These are phyloP conservation scores for Lacerta agilis DNA, from an alignment of 2,797 vertebrate genomes.

Conservation along the genomic window DNA sequence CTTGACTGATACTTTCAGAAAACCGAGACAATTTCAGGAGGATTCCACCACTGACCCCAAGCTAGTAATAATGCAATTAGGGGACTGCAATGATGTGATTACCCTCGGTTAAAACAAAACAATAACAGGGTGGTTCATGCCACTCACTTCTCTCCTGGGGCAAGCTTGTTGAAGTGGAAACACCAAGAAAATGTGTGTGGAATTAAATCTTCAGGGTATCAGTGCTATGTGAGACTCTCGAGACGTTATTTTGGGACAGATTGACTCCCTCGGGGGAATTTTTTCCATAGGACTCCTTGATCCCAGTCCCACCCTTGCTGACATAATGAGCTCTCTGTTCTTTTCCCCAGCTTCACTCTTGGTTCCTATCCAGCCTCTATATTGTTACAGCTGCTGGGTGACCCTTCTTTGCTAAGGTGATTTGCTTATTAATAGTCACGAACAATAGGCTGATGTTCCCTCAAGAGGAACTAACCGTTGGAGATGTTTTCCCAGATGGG, in stretches of 20 bases:
- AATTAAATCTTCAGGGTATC: neutral
- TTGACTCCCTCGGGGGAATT: neutral
- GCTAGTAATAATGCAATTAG: neutral
- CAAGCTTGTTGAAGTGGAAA: neutral
- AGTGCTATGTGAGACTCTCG: neutral
- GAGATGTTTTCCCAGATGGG: neutral
- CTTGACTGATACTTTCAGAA: neutral
- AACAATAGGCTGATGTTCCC: neutral
- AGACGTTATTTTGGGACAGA: conserved; percentile 30
- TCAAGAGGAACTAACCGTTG: neutral
- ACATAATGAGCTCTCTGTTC: conserved; percentile 13
- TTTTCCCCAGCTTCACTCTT: neutral
- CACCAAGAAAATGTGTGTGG: neutral
- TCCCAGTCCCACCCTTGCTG: neutral
- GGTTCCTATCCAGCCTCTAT: conserved; percentile 5
- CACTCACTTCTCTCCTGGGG: neutral
- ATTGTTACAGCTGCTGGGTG: conserved; percentile 33
- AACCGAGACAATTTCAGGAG: neutral
- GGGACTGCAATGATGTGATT: neutral
- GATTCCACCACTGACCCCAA: neutral
- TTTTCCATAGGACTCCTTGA: neutral
- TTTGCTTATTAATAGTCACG: conserved; percentile 8
- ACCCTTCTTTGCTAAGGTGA: neutral
- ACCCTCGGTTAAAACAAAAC: neutral
- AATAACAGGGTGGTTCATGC: neutral